Base-by-base conservation (phyloP, 2,113 vertebrate species). In the Cacatua alba region DNA sequence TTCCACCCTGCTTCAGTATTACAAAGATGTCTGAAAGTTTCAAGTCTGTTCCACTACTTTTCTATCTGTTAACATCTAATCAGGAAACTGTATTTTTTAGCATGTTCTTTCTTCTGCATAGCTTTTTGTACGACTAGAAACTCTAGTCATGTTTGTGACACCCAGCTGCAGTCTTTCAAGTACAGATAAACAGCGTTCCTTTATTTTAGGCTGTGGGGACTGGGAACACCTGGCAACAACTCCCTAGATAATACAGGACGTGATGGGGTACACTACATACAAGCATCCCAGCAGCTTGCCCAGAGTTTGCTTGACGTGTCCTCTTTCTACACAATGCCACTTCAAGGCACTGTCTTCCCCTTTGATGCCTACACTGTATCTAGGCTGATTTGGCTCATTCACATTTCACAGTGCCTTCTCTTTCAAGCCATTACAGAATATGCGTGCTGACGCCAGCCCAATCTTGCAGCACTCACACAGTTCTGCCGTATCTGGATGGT, bases 381-480 rank as follows among this genome's bases (percentile, higher is more conserved):
- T 82, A 57, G 51, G 71, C 75, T 88, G n/a, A 76, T 93, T 93
- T 64, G 90, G 60, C 68, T 74, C 83, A 86, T 51, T 75, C 72
- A 41, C 43, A 13, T 88, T 65, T 93, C 64, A 46, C 72, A n/a
- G 57, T 6, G 33, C 67, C 48, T 76, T 52, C 68, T 85, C 62
- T 77, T 89, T 89, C 68, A 86, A 81, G 33, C 77, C 20, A 4
- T 37, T 48, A 46, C 26, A 88, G 68, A 90, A 78, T 3, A 70
- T 0, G 3, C n/a, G 28, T 37, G 55, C 83, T 81, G 91, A 94
- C 0, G 2, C 91, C 95, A 94, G 57, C 70, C 51, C 52, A 41
- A 28, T 60, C 65, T 43, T 63, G 74, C 77, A 88, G 62, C 76
- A 51, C 60, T 81, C 46, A 37, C 49, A 57, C 17, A 64, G 31